Evolutionary conservation across 2,797 vertebrate genomes (phyloP).

Genomic region (Sebastiscus tertius): DNA sequence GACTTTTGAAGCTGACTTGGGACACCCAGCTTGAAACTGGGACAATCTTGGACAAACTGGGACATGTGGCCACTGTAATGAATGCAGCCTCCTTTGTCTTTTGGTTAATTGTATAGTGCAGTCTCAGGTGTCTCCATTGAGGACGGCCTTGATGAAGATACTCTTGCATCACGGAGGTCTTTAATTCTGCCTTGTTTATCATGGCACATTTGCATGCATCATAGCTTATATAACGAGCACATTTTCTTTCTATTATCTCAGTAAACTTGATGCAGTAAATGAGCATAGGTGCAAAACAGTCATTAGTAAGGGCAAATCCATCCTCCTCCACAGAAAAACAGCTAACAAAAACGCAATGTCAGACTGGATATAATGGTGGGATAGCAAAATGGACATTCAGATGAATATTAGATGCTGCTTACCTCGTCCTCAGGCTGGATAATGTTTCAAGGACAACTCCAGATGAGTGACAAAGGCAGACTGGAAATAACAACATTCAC

Average conservation of each 20-base stretch:
- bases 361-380: neutral
- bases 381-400: neutral
- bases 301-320: neutral
- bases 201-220: neutral
- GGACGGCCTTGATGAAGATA: neutral
- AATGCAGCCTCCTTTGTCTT: neutral
- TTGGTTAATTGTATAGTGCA: neutral
- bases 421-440: neutral
- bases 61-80: too few relatives aligned
- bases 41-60: too few relatives aligned
- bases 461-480: neutral
- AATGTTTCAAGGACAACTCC: neutral
- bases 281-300: neutral
- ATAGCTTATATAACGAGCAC: neutral
- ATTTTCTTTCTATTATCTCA: neutral
- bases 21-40: too few relatives aligned
- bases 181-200: neutral
- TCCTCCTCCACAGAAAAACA: neutral
- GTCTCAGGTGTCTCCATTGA: neutral
- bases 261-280: neutral
- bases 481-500: neutral
- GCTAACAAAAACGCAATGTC: neutral
- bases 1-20: too few relatives aligned
- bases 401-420: neutral
- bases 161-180: neutral